phyloP scores from a whole-genome alignment of 2,797 vertebrate species.

The Eidolon dupreanum region DNA sequence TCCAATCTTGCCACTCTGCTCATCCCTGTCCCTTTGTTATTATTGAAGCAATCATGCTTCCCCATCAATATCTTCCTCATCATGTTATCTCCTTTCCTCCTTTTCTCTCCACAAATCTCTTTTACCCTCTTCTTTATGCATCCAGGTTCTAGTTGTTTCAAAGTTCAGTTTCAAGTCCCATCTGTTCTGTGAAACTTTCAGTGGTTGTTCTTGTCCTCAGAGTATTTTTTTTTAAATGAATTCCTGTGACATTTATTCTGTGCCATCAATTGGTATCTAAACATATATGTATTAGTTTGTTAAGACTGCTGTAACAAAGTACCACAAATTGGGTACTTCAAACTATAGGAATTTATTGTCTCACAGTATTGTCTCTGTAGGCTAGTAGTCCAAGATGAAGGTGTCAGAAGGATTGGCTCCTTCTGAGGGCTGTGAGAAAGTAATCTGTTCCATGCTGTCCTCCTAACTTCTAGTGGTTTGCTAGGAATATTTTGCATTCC shows the following conservation, averaged over 20 bases:
- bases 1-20: background rate
- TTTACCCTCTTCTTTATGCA: background rate
- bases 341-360: background rate
- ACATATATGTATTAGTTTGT: background rate
- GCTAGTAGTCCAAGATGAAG: background rate
- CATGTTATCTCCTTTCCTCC: background rate
- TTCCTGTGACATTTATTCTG: background rate
- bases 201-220: background rate
- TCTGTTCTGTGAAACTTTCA: background rate
- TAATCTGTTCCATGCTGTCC: background rate
- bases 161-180: background rate
- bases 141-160: background rate
- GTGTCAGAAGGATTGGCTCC: background rate
- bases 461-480: background rate
- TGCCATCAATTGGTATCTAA: background rate
- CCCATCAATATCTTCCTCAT: background rate
- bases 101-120: background rate
- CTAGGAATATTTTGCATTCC: background rate
- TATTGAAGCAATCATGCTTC: background rate
- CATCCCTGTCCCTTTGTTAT: no score
- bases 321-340: background rate
- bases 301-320: background rate
- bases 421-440: background rate
- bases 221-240: background rate
- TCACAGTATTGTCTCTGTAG: background rate